Base-by-base conservation (phyloP, 2,113 vertebrate species). In the Tylochromis polylepis region DNA sequence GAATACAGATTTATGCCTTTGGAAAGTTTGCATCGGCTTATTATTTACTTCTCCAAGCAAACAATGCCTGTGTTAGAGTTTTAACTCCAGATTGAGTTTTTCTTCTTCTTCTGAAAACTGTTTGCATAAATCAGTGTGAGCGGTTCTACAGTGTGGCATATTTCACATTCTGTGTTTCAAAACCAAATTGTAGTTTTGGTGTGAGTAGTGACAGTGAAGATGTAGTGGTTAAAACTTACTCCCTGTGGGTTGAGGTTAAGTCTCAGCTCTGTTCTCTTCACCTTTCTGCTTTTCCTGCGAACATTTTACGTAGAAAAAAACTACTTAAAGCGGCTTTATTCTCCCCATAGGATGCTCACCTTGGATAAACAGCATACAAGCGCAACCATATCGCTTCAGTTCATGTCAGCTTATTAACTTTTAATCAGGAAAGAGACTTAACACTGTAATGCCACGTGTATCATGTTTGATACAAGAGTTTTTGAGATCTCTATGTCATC, bases 231-330 rank as follows among this genome's bases (percentile, higher is more conserved):
- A 34, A 60, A 86, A 56, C 41, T 12, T 84, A 80, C 70, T 22
- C 78, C 72, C 12, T 75, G 49, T 83, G 85, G 83, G 58, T 85
- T 89, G 75, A 59, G 82, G 75, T 82, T 36, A 58, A 41, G 84
- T 82, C 59, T 72, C 29, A 75, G 41, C n/a, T 24, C 38, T 14
- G 4, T 49, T 79, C 6, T n/a, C 9, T 29, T n/a, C 1, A 3
- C 3, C 60, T 41, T 14, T 31, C 24, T 67, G 24, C 57, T 53
- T 78, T 31, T 82, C 24, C 38, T n/a, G 56, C 36, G 58, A 24
- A 56, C 2, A 5, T 34, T 31, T 70, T 53, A 38, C 12, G 14
- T 7, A 51, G 27, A 31, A 51, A 62, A 62, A 77, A 85, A 36
- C n/a, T 0, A 41, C 34, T 20, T 38, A 4, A 22, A 38, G 77